phyloP scores from a whole-genome alignment of 2,797 vertebrate species.

The Arnoldichthys spilopterus region DNA sequence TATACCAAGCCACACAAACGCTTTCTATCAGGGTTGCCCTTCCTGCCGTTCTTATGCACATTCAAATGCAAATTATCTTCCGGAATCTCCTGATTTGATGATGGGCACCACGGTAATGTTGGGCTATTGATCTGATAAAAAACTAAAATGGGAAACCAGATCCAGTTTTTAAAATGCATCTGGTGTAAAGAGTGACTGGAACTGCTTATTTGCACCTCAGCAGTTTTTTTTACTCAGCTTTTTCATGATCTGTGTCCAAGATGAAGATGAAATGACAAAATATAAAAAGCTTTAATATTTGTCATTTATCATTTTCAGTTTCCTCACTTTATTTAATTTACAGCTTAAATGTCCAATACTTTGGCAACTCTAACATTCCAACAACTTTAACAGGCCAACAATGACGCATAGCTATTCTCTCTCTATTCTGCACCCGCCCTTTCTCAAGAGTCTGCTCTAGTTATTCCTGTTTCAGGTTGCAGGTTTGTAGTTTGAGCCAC shows the following conservation, averaged over 20 bases:
- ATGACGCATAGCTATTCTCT: slow-evolving; percentile 10
- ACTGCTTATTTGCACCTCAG: no score
- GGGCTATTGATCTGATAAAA: no score
- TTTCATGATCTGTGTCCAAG: not conserved
- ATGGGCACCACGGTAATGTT: not conserved
- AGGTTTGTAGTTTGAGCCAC: not conserved
- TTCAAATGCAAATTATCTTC: not conserved
- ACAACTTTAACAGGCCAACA: not conserved
- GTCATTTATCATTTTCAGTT: not conserved
- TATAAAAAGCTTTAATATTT: not conserved
- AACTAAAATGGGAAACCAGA: no score
- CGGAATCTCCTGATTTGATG: not conserved
- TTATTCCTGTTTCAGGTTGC: not conserved
- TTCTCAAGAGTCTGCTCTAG: slow-evolving; percentile 12
- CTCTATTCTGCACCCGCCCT: not conserved
- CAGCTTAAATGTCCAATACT: not conserved
- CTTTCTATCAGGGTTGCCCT: not conserved
- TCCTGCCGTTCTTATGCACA: not conserved
- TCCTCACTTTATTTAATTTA: not conserved
- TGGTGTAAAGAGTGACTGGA: no score
- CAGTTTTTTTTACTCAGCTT: no score
- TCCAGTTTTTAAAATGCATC: no score
- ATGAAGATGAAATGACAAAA: not conserved
- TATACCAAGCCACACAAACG: not conserved
- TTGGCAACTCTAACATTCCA: not conserved